Base-by-base conservation (phyloP, 2,797 vertebrate genomes). In the Gastrophryne carolinensis region DNA sequence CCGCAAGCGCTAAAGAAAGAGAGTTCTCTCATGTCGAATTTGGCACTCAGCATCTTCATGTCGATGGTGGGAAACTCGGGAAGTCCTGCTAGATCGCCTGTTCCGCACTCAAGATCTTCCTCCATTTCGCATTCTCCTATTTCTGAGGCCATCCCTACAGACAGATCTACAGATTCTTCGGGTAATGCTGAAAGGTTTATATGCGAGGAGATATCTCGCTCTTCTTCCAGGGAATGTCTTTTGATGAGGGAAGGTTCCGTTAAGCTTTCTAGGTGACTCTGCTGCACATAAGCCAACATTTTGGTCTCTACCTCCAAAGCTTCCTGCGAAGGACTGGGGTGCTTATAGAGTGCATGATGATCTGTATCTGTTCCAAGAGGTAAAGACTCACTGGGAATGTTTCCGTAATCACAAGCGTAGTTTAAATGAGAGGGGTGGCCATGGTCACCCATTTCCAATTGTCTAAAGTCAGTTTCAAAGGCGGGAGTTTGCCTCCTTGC, bases 1-100 rank as follows among this genome's bases (percentile, higher is more conserved):
- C 92, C 89, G 0, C 84, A 87, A 0, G 92, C 79, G 56, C 91
- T 74, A 8, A 92, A 92, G 79, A 94, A 92, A 73, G 93, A 90
- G 67, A 94, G 39, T 10, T 95, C 94, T 37, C 91, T 91, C 71
- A 91, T 83, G 29, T 96, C 93, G 80, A 95, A 91, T 68, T 90
- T 92, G 29, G 92, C 83, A 0, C 92, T 89, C 24, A 95, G 87
- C 76, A 88, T 90, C 74, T 94, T 90, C 0, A 95, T 89, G 75
- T 95, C 91, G 0, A 92, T 88, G 19, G 88, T 89, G n/a, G 87
- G 92, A 57, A 92, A 91, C 2, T 81, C 82, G 0, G 88, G 76
- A 4, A 84, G 78, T 44, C 19, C 19, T 0, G 19, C 1, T 4
- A 83, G 78, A 52, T 84, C 67, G 0, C 83, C 82, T 0, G 85